Percentiles rank a stretch among this genome's conserved stretches.
Evolutionary conservation across 2,888 invertebrate genomes (phyloP).

Genomic region (Apamea epomidion): DNA sequence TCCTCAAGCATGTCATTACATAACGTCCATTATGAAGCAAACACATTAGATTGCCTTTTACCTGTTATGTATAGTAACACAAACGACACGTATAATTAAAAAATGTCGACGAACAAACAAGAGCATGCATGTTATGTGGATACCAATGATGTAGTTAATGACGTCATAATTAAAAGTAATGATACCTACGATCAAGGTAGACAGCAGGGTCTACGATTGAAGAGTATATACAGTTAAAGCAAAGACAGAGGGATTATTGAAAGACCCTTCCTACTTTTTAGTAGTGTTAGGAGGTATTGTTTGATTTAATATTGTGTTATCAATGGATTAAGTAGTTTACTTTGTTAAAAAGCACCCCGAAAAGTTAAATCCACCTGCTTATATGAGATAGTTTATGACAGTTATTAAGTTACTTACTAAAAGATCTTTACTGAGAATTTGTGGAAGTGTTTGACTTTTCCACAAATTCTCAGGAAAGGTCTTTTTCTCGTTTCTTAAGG

Average conservation of each 20-base stretch:
- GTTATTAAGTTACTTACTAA: background rate
- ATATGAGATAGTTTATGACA: background rate
- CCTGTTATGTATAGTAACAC: constrained; percentile 11
- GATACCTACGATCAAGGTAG: background rate
- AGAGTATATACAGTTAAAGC: background rate
- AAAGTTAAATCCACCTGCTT: background rate
- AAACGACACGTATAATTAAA: constrained; percentile 43
- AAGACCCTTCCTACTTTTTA: background rate
- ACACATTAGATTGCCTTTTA: constrained; percentile 34
- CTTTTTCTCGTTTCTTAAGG: background rate
- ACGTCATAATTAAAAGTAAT: constrained; percentile 22
- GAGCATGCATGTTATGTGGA: constrained; percentile 32
- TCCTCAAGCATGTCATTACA: constrained; percentile 23
- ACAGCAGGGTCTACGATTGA: background rate
- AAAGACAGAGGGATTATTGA: background rate
- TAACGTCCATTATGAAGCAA: constrained; percentile 16
- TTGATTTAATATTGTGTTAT: background rate
- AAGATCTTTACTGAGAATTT: too few species aligned
- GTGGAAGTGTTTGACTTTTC: background rate
- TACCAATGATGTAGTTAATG: constrained; percentile 49
- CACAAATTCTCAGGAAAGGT: background rate
- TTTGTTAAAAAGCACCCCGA: background rate
- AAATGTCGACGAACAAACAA: constrained; percentile 8
- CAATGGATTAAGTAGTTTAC: background rate
- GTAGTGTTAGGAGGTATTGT: background rate